Evolutionary conservation across 2,888 invertebrate genomes (phyloP), one percentile per base, ranked within the genome.

Genomic region (Meta bourneti): DNA sequence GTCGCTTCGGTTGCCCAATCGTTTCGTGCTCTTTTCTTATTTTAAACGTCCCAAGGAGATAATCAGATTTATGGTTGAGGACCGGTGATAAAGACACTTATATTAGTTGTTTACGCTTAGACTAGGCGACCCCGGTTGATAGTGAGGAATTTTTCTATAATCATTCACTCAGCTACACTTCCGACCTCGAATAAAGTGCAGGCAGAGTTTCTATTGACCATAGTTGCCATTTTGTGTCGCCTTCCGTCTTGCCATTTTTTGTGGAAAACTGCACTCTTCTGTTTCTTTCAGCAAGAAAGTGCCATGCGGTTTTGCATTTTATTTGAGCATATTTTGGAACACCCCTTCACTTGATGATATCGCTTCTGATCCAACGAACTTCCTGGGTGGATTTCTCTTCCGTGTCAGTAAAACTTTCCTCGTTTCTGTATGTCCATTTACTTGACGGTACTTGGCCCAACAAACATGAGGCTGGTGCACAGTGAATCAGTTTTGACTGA

Each of bases 51-150:
- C 52, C 52, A 72, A 20, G 20, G n/a, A 74, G 79, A 81, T 91
- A 71, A 91, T 91, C 91, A 77, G 91, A 82, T 91, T 91, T 91
- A 91, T 87, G 91, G 86, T 87, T 69, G 71, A 71, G 78, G 61
- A 72, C 71, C 61, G 7, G 19, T 9, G 87, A 83, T 82, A 87
- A 87, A 82, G 49, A 52, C 52, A 69, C 77, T 77, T 34, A n/a
- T 61, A 20, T 51, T 70, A 13, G 51, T 71, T 83, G 87, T 87
- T 91, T 91, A 87, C 87, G 52, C 49, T 69, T 52, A 71, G 83
- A 9, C 83, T 75, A 48, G 69, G 89, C 78, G 83, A 83, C 83
- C 54, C 78, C 49, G 87, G 87, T 82, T 91, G 81, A 91, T 84
- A 61, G 8, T 11, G 77, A 80, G 78, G 91, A 91, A 91, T 91